These are phyloP conservation scores for Morbakka virulenta DNA, from an alignment of 30 jellyfish, hydroid and myxozoan species.

Conservation along the genomic window DNA sequence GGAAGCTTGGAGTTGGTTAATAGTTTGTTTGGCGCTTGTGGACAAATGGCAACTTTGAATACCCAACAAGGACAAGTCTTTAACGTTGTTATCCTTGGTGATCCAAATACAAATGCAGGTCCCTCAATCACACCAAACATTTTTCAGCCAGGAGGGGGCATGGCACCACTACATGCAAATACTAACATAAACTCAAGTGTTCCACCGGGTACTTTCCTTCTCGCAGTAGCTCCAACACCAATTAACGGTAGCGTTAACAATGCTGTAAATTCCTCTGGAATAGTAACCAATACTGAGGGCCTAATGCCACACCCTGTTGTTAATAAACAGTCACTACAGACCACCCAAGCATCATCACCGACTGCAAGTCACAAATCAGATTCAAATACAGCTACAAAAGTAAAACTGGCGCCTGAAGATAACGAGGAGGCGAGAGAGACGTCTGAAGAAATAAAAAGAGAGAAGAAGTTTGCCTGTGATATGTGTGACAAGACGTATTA, in stretches of 20 bases:
- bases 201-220: neutral
- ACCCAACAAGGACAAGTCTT: neutral
- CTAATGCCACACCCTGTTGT: neutral
- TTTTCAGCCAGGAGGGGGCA: neutral
- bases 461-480: conserved; percentile 4
- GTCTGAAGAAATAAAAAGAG: neutral
- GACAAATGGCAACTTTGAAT: neutral
- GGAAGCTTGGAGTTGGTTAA: neutral
- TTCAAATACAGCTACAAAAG: neutral
- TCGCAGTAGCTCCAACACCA: neutral
- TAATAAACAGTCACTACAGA: neutral
- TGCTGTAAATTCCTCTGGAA: neutral
- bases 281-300: too few species aligned
- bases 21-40: neutral
- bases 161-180: neutral
- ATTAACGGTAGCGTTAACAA: too few species aligned
- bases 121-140: neutral
- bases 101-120: neutral
- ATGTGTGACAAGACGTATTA: neutral
- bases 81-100: neutral
- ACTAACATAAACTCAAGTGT: neutral
- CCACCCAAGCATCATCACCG: neutral
- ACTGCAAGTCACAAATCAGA: too few species aligned
- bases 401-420: neutral
- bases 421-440: neutral